Evolutionary conservation across 1,140 invertebrate genomes (phyloP), one percentile per base, ranked within the genome.

Genomic region (Meloidogyne floridensis): DNA sequence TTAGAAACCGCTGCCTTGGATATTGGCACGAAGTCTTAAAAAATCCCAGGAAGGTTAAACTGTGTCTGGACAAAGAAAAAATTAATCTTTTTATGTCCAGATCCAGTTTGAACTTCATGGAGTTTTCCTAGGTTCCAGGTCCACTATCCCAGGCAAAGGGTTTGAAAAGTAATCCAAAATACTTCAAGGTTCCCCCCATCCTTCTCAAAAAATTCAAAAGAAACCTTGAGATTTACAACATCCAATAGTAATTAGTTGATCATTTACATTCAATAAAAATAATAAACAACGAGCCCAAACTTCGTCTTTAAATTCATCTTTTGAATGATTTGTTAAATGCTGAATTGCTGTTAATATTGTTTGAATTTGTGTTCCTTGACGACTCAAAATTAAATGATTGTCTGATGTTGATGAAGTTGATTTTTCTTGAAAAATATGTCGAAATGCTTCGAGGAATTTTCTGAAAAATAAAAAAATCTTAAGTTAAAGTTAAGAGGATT

Each of bases 331-430:
- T 42, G 80, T 76, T 10, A 86, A 15, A 77, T 78, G 79, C 7
- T 74, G 76, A 15, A 86, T 47, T 2, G 84, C 56, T 43, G 72
- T 65, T 20, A 86, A 80, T 56, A 86, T 77, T 20, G 53, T 85
- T n/a, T 84, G 86, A 13, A 86, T 86, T 81, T 86, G 85, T 18
- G 78, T 81, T 13, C 77, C 86, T 75, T 86, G 85, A 32, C 84
- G 53, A 18, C 69, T 79, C 32, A 83, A 20, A 65, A 53, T 56
- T 15, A 85, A 43, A 51, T 47, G 47, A 59, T 47, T 18, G 8
- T 81, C 65, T 47, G 18, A 11, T 42, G 81, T 47, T 69, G 56
- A 75, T 42, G n/a, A 18, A 18, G 6, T 53, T 20, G 79, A 20
- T 20, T 59, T 51, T 69, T 79, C 77, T 69, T 65, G 18, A 43